Percentiles rank a stretch among this genome's conserved stretches.
Conservation (phyloP, 2,113 vertebrate genomes). For the Holacanthus passer region DNA sequence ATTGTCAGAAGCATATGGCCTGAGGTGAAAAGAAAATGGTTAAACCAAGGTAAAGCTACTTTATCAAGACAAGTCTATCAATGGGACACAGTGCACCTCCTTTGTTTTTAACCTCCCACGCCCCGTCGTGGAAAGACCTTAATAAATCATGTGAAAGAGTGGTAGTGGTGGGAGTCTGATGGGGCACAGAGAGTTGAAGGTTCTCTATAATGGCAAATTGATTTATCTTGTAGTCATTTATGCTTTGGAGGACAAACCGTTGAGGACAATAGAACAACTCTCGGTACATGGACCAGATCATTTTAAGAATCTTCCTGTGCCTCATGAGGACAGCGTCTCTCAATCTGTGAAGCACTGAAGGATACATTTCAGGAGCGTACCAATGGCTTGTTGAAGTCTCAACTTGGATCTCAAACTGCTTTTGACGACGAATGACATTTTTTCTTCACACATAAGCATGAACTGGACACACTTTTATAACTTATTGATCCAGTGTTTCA, state of each 20-base stretch:
- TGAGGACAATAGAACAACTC: constrained; percentile 37
- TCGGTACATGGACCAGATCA: constrained; percentile 14
- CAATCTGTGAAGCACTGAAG: constrained; percentile 26
- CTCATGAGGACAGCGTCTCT: neutral
- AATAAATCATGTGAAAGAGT: constrained; percentile 54
- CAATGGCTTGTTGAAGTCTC: neutral
- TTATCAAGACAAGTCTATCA: constrained; percentile 54
- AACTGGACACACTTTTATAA: neutral
- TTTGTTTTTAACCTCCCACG: constrained; percentile 52
- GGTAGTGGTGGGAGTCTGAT: constrained; percentile 42
- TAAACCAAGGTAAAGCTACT: constrained; percentile 56
- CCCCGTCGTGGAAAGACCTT: constrained; percentile 19
- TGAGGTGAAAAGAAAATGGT: neutral
- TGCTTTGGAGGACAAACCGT: constrained; percentile 36
- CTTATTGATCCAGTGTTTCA: neutral
- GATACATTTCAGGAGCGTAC: neutral
- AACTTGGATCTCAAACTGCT: neutral
- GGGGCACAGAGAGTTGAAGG: constrained; percentile 66
- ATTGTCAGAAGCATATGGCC: constrained; percentile 23
- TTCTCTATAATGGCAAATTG: constrained; percentile 51
- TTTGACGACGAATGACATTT: neutral
- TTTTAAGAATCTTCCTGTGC: constrained; percentile 19
- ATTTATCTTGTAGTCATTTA: constrained; percentile 55
- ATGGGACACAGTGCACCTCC: neutral
- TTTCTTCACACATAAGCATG: neutral